A percentile compares a stretch with the other conserved stretches of the same genome.
Evolutionary conservation across 1,140 invertebrate species (phyloP).

Genomic region (Drosophila nigromelanica): DNA sequence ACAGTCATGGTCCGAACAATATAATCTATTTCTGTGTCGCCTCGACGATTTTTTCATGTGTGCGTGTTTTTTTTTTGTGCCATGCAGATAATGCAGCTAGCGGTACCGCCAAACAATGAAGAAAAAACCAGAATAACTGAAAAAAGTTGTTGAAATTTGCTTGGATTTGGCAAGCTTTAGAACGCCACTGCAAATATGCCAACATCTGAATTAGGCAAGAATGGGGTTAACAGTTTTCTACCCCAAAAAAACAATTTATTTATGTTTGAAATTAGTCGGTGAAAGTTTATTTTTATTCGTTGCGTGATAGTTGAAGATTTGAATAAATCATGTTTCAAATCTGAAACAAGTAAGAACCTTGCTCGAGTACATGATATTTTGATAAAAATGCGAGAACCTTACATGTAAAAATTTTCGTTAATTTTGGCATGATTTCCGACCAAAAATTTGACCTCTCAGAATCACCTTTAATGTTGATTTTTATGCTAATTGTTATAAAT

Average conservation of each 20-base stretch:
- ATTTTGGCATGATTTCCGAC: too few relatives aligned
- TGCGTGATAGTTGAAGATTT: not conserved
- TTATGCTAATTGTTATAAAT: too few relatives aligned
- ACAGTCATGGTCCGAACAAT: conserved; percentile 72
- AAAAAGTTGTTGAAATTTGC: conserved; percentile 60
- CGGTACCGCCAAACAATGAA: conserved; percentile 9
- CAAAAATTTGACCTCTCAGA: too few relatives aligned
- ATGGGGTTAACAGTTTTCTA: conserved; percentile 30
- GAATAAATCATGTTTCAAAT: too few relatives aligned
- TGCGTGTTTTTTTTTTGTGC: conserved; percentile 20
- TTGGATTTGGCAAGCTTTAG: conserved; percentile 47
- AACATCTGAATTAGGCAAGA: conserved; percentile 48
- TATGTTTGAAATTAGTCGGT: not conserved
- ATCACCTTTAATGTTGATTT: too few relatives aligned
- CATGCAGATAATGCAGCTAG: conserved; percentile 55
- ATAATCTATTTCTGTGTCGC: conserved; percentile 73
- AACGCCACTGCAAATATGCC: conserved; percentile 52
- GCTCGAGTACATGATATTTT: too few relatives aligned
- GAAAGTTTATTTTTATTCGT: not conserved
- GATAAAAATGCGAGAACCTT: too few relatives aligned
- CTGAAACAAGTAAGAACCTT: not conserved
- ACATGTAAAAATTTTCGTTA: too few relatives aligned
- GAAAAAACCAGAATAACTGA: not conserved
- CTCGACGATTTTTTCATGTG: conserved; percentile 40
- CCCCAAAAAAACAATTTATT: not conserved